Conservation (phyloP, 2,797 vertebrate species). For the Tragopan temminckii region DNA sequence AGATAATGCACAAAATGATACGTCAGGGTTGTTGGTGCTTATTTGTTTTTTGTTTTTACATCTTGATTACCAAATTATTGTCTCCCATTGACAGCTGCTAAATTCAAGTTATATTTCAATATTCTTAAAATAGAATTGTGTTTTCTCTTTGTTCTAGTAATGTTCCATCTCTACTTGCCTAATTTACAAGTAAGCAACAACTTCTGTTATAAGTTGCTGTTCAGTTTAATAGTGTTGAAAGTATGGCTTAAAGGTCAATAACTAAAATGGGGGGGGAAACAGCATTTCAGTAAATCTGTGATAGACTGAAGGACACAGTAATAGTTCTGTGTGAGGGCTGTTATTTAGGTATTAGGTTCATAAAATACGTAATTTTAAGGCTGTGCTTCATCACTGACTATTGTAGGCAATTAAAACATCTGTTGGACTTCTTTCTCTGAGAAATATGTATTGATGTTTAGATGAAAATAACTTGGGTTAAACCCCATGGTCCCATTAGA, state of each 20-base stretch:
- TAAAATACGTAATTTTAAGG: neutral
- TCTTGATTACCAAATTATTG: neutral
- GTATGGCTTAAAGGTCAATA: neutral
- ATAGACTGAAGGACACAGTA: neutral
- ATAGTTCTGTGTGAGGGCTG: neutral
- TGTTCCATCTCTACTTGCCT: neutral
- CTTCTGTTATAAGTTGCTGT: neutral
- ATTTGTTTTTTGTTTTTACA: neutral
- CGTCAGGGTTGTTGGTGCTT: neutral
- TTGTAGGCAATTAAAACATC: neutral
- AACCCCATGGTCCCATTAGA: neutral
- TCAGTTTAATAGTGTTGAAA: neutral
- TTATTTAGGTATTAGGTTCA: too few relatives aligned
- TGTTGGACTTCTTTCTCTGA: neutral
- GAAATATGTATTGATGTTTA: neutral
- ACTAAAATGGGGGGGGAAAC: neutral
- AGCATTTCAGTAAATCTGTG: neutral
- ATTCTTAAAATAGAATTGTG: neutral
- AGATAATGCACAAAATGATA: neutral
- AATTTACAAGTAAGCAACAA: neutral
- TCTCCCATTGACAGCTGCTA: neutral
- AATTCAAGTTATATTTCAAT: neutral
- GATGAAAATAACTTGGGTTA: neutral
- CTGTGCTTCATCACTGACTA: neutral
- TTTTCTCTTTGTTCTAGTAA: neutral